Base-by-base conservation (phyloP, 2,113 vertebrate species). In the Mus pahari region DNA sequence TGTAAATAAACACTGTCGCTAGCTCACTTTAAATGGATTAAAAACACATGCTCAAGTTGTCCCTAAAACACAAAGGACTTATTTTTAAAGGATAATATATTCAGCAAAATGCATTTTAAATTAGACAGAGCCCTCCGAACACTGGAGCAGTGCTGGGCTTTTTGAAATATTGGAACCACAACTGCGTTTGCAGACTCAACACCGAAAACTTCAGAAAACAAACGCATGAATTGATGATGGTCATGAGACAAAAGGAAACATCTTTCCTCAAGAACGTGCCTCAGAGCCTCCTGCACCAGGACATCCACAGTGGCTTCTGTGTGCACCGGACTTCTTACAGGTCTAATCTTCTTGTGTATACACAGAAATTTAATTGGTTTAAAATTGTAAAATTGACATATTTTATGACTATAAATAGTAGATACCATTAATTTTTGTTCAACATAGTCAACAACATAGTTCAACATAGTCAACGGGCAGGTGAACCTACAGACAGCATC, bases 1-100 rank as follows among this genome's bases (percentile, higher is more conserved):
- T 94, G 89, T 84, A 97, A 97, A 92, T 94, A 97, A 95, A 92
- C 91, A 96, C 94, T 94, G 92, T 92, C 71, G 78, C 77, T 92
- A 94, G 60, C 77, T 94, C 95, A 91, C 68, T 89, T 93, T 92
- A 92, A 96, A 82, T 96, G 81, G 70, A 97, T 96, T 96, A 96
- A 90, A 96, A 97, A 92, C 95, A 94, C 86, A 94, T 96, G 92
- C 88, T 60, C 73, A 86, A 53, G 92, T 89, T 94, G 86, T 95
- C 71, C 60, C 90, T 68, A 89, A 96, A 93, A 91, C 77, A 97
- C 92, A 95, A 73, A 89, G 70, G 77, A 90, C 79, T 89, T 95
- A 89, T 75, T 93, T 94, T 89, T n/a, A 62, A 92, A 92, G 92
- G 88, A 94, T 96, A 96, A 97, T 92, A 74, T 92, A 74, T 92